These are phyloP conservation scores for Albula glossodonta DNA, from an alignment of 2,113 vertebrate genomes.

Conservation along the genomic window DNA sequence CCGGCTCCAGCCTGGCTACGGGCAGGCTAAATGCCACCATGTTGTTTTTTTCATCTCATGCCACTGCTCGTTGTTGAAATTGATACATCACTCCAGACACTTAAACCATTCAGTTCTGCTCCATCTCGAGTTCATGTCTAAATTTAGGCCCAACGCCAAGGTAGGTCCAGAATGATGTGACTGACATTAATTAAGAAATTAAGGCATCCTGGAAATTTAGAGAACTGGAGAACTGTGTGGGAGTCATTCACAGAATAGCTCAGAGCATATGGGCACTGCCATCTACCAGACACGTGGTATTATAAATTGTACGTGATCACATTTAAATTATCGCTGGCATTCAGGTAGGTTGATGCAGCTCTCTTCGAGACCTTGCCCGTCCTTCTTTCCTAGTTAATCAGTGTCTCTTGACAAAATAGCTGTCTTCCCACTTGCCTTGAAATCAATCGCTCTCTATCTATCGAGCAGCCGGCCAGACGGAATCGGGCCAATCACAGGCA, in stretches of 20 bases:
- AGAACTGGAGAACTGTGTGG: no score
- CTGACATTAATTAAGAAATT: neutral
- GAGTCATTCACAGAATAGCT: no score
- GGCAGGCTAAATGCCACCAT: neutral
- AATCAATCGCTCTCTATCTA: constrained; percentile 67
- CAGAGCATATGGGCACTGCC: neutral
- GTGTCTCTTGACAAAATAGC: constrained; percentile 47
- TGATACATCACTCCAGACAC: neutral
- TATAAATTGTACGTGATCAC: neutral
- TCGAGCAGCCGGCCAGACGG: constrained; percentile 50
- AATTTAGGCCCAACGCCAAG: neutral
- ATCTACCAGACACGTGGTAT: neutral
- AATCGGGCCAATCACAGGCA: constrained; percentile 63
- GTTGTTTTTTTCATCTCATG: neutral
- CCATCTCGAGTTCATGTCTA: neutral
- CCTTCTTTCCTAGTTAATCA: constrained; percentile 56
- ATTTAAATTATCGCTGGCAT: neutral
- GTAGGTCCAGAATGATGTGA: neutral
- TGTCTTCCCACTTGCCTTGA: constrained; percentile 4
- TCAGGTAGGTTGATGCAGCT: neutral
- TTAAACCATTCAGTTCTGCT: neutral
- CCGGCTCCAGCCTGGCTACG: neutral
- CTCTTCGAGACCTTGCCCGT: constrained; percentile 42
- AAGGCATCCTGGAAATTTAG: neutral
- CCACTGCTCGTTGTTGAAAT: neutral